phyloP scores from a whole-genome alignment of 2,888 invertebrate species.

The Drosophila kuntzei region DNA sequence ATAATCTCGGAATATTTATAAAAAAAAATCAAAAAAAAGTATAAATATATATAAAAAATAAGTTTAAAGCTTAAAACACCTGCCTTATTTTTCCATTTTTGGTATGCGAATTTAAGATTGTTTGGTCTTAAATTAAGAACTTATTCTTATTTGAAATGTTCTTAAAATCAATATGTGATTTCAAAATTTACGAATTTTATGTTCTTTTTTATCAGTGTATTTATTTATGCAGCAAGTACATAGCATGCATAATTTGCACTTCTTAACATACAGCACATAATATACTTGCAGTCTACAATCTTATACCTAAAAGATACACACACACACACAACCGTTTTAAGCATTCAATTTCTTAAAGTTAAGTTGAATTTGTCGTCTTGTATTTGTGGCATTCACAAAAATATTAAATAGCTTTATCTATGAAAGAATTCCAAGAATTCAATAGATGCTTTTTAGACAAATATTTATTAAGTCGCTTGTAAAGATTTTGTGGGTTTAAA shows the following conservation, averaged over 20 bases:
- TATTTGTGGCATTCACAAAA: conserved; percentile 10
- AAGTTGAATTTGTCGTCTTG: neutral
- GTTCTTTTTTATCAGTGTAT: too few species aligned
- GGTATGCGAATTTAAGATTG: too few species aligned
- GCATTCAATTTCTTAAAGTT: conserved; percentile 1
- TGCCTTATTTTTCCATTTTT: too few species aligned
- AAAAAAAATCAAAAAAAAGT: too few species aligned
- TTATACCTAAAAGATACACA: neutral
- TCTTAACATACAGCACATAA: conserved; percentile 7
- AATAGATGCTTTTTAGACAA: neutral
- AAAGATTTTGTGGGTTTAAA: neutral
- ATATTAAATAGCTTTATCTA: neutral
- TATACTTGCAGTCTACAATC: conserved; percentile 3
- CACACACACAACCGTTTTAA: neutral
- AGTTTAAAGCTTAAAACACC: too few species aligned
- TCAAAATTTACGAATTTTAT: too few species aligned
- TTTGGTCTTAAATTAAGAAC: too few species aligned
- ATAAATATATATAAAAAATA: too few species aligned
- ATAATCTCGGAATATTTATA: too few species aligned
- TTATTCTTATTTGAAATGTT: too few species aligned
- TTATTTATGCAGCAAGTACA: conserved; percentile 12
- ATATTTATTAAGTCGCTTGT: neutral
- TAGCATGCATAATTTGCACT: conserved; percentile 26
- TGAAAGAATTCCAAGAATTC: neutral
- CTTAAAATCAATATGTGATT: too few species aligned